Conservation (phyloP, 2,113 vertebrate species). For the Mesocricetus auratus region DNA sequence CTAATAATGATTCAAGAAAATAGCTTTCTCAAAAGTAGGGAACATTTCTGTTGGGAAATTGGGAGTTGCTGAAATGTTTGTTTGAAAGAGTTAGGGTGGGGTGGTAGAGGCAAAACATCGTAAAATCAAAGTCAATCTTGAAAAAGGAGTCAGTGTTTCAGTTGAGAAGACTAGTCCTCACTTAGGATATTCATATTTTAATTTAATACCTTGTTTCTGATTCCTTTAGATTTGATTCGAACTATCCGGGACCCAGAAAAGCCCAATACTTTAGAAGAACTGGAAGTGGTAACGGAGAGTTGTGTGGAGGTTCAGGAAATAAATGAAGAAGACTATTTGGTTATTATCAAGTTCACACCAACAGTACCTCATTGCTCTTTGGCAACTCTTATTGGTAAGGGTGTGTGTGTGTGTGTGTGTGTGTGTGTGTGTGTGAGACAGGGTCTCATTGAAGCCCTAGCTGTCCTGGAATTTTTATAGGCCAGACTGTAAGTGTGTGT, state of each 20-base stretch:
- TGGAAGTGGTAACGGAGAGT: conserved; percentile 96
- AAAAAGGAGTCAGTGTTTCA: not conserved
- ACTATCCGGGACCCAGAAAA: conserved; percentile 98
- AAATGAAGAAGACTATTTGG: conserved; percentile 93
- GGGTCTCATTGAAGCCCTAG: no score
- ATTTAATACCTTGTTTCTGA: not conserved
- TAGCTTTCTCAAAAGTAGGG: conserved; percentile 29
- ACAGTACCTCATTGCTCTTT: conserved; percentile 98
- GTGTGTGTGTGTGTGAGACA: not conserved
- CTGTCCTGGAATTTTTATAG: no score
- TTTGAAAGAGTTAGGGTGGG: not conserved
- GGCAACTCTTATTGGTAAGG: conserved; percentile 93
- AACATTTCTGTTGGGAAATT: conserved; percentile 21
- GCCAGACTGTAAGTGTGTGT: no score
- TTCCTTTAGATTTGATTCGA: conserved; percentile 93
- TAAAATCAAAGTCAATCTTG: not conserved
- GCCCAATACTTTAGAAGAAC: conserved; percentile 96
- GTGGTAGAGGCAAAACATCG: not conserved
- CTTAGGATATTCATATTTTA: not conserved
- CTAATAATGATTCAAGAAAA: conserved; percentile 27
- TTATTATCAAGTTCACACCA: conserved; percentile 96
- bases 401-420: not conserved
- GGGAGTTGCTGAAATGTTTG: conserved; percentile 33
- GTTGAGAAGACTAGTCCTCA: not conserved
- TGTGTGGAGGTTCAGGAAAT: conserved; percentile 95